A percentile compares a stretch with the other conserved stretches of the same genome.
phyloP scores from a whole-genome alignment of 2,113 vertebrate genomes.

The Paralichthys olivaceus region DNA sequence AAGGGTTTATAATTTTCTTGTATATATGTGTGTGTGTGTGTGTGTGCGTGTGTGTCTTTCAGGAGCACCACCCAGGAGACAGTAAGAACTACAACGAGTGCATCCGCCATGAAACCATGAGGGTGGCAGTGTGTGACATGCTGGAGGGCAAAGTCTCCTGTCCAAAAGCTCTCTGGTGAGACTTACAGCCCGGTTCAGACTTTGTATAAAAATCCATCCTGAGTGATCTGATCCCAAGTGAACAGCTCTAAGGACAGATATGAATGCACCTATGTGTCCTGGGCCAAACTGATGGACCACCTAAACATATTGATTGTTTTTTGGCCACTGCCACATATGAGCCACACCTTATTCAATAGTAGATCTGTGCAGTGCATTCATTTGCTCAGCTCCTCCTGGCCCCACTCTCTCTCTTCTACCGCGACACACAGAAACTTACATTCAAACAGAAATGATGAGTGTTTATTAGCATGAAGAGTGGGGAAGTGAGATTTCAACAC shows the following conservation, averaged over 20 bases:
- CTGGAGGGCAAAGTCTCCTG: conserved; percentile 95
- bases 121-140: conserved; percentile 99
- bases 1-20: no score
- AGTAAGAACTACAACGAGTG: conserved; percentile 99
- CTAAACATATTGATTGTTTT: no score
- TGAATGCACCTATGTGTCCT: not conserved
- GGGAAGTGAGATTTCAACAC: not conserved
- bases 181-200: not conserved
- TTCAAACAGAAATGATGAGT: no score
- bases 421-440: no score
- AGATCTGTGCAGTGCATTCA: no score
- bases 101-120: conserved; percentile 96
- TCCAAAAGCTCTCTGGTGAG: conserved; percentile 93
- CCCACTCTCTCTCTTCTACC: no score
- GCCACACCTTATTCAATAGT: no score
- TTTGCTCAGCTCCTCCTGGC: no score
- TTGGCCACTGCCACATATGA: no score
- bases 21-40: no score
- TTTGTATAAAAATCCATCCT: not conserved
- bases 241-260: not conserved
- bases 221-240: not conserved
- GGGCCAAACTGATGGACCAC: not conserved
- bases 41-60: conserved; percentile 24
- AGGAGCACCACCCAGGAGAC: conserved; percentile 98
- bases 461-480: no score